Evolutionary conservation across 2,888 invertebrate species (phyloP).

Genomic region (Urechis unicinctus): DNA sequence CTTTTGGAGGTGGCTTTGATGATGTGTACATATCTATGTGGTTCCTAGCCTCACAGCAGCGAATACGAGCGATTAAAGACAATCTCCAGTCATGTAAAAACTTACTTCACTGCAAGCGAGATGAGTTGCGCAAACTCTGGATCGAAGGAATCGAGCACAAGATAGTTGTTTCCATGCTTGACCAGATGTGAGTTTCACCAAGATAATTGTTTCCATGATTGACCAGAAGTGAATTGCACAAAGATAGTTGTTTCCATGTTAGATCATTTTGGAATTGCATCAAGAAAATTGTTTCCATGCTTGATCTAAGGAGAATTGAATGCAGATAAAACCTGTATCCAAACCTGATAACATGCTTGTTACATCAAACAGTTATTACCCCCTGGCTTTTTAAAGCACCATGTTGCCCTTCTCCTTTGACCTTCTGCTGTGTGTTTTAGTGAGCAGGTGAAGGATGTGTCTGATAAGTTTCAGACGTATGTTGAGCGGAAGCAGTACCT

Average conservation of each 20-base stretch:
- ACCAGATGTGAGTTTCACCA: constrained; percentile 70
- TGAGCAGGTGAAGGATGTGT: constrained; percentile 69
- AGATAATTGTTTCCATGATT: background rate
- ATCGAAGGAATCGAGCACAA: constrained; percentile 93
- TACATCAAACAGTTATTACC: too few species aligned
- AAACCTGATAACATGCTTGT: too few species aligned
- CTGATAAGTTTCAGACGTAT: constrained; percentile 62
- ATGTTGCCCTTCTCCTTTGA: too few species aligned
- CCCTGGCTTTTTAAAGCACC: too few species aligned
- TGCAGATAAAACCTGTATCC: too few species aligned
- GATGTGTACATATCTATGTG: too few species aligned
- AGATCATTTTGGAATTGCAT: too few species aligned
- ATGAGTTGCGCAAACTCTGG: constrained; percentile 90
- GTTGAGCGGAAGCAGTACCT: constrained; percentile 72
- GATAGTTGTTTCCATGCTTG: constrained; percentile 77
- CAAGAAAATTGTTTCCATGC: too few species aligned
- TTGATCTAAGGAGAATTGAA: too few species aligned
- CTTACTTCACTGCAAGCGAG: constrained; percentile 79
- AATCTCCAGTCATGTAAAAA: constrained; percentile 77
- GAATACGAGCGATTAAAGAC: constrained; percentile 71
- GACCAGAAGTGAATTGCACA: background rate
- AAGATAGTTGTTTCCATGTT: too few species aligned
- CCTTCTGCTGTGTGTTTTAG: too few species aligned
- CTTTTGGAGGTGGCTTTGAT: too few species aligned
- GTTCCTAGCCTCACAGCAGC: constrained; percentile 61